Base-by-base conservation (phyloP, 2,113 vertebrate species). In the Egretta garzetta region DNA sequence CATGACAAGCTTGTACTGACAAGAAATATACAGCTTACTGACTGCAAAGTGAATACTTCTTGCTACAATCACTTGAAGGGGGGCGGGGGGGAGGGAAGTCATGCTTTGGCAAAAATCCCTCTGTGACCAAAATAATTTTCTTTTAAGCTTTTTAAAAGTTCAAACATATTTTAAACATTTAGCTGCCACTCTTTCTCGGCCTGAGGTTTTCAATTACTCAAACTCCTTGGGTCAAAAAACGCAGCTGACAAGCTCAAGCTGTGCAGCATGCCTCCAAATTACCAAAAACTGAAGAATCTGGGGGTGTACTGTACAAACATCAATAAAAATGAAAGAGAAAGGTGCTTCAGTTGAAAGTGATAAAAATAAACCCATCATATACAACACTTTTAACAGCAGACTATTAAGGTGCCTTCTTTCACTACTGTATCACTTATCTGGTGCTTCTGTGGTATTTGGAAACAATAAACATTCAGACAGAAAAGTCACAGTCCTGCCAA, bases 391-490 rank as follows among this genome's bases (percentile, higher is more conserved):
- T 80, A 60, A 88, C 2, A 88, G 86, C 95, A 90, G 67, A 91
- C 52, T 37, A 91, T 10, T 82, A 92, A 97, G 37, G 88, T 88
- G 75, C 60, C 80, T 90, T 73, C 89, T 93, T 88, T 80, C 59
- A 70, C 49, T 87, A 88, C 80, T 86, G 37, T 41, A 72, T 81
- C 1, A 10, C 82, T n/a, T 77, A 43, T 27, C 80, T 79, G 53
- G 80, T 80, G 72, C 86, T 97, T 84, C 86, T 32, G 77, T 30
- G 27, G 71, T 88, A 53, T 87, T 60, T 92, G 73, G 90, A 80
- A 88, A 94, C 82, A 94, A 92, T 2, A 76, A 93, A 91, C 19
- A 75, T 26, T 89, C 72, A 83, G 41, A 64, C 33, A 50, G 47
- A 53, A 58, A 62, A 80, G 74, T 47, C 75, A 80, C 15, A 79